These are phyloP conservation scores for Phrixothrix hirtus DNA, from an alignment of 2,888 invertebrate genomes.

Conservation along the genomic window DNA sequence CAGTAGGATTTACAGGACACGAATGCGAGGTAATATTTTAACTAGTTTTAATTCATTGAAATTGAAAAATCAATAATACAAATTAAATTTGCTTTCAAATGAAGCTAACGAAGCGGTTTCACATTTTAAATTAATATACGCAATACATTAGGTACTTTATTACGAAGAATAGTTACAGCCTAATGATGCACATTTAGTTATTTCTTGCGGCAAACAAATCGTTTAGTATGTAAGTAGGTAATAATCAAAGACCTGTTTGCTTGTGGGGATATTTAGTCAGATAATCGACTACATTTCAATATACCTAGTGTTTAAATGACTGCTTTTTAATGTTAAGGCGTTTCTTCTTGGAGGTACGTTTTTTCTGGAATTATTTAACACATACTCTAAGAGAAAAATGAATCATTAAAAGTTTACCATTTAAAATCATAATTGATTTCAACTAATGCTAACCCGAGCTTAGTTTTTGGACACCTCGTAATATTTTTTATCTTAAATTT, in stretches of 20 bases:
- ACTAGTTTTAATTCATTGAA: no score
- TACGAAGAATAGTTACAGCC: no score
- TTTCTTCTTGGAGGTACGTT: no score
- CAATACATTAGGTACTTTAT: slow-evolving; percentile 23
- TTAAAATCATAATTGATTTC: no score
- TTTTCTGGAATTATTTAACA: no score
- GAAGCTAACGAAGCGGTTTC: not conserved
- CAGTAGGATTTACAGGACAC: slow-evolving; percentile 83
- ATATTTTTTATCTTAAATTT: no score
- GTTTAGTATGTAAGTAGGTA: slow-evolving; percentile 41
- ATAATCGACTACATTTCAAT: slow-evolving; percentile 40
- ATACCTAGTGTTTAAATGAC: slow-evolving; percentile 35
- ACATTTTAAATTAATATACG: not conserved
- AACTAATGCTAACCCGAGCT: no score
- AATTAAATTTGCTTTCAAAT: not conserved
- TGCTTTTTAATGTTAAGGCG: slow-evolving; percentile 34
- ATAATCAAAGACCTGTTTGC: slow-evolving; percentile 40
- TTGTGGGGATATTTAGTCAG: slow-evolving; percentile 46
- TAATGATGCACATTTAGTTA: slow-evolving; percentile 45
- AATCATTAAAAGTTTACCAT: no score
- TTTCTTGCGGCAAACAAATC: slow-evolving; percentile 45
- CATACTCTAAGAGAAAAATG: no score
- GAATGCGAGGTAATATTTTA: slow-evolving; percentile 74
- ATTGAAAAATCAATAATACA: no score
- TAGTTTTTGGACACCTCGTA: no score